A percentile compares a stretch with the other conserved stretches of the same genome.
phyloP scores from a whole-genome alignment of 2,888 invertebrate species.

The Platypus cylindrus region DNA sequence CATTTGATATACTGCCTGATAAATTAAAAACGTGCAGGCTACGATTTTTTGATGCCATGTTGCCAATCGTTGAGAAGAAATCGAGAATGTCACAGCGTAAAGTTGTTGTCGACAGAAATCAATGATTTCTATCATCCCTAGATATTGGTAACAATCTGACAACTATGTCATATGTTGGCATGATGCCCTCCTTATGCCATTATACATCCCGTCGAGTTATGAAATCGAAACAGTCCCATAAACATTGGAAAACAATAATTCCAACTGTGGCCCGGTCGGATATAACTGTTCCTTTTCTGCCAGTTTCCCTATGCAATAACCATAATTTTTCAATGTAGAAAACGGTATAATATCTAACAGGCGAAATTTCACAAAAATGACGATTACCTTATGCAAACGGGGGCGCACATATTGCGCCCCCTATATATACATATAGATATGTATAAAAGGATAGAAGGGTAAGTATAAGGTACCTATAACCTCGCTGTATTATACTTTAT shows the following conservation, averaged over 20 bases:
- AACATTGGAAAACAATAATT: slow-evolving; percentile 41
- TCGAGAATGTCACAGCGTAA: background rate
- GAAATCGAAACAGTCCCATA: slow-evolving; percentile 40
- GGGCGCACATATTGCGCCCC: no score
- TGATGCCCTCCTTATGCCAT: no score
- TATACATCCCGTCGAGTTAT: slow-evolving; percentile 34
- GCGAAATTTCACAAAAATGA: slow-evolving; percentile 14
- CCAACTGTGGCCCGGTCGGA: slow-evolving; percentile 13
- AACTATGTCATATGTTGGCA: no score
- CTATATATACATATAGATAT: no score
- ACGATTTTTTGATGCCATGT: slow-evolving; percentile 1
- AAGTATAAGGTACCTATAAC: no score
- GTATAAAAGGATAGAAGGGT: no score
- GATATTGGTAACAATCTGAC: no score
- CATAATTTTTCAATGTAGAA: slow-evolving; percentile 12
- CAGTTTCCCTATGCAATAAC: slow-evolving; percentile 15
- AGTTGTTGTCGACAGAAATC: background rate
- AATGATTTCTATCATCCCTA: no score
- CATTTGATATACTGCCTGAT: slow-evolving; percentile 38
- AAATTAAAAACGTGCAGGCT: slow-evolving; percentile 38
- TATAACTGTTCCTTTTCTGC: slow-evolving; percentile 17
- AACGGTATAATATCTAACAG: slow-evolving; percentile 14
- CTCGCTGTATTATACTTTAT: no score
- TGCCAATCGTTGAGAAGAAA: slow-evolving; percentile 3
- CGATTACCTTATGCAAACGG: slow-evolving; percentile 17